Base-by-base conservation (phyloP, 1,140 invertebrate genomes). In the Coenobita brevimanus region DNA sequence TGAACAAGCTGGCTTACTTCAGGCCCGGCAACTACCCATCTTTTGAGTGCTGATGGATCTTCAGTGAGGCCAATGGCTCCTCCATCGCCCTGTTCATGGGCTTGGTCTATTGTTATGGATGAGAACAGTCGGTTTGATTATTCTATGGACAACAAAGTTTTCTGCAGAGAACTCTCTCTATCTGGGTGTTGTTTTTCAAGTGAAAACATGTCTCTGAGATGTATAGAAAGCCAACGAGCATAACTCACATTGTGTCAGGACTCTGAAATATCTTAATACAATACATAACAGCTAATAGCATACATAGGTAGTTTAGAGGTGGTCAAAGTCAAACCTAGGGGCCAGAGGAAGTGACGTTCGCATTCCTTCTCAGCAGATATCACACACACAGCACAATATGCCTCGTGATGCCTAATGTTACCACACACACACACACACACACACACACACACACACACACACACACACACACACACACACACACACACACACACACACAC, bases 171-270 rank as follows among this genome's bases (percentile, higher is more conserved):
- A 67, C 30, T 67, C 62, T 24, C n/a, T 67, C n/a, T n/a, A n/a
- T 67, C 8, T 24, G 62, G 62, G 30, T 67, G 62, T 24, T n/a
- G 21, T 8, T 33, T 67, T 33, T 33, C 21, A 67, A 67, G 62
- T 24, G 30, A 67, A n/a, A n/a, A 50, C 46, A 50, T 50, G 46
- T 50, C 62, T 67, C 62, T 67, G 62, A 67, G 30, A n/a, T 67
- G 62, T n/a, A 67, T 24, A 24, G 62, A 24, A 24, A 67, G 62
- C 62, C 62, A 24, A 24, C 62, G n/a, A 67, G 62, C 62, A 67
- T 67, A 67, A 67, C n/a, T 67, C 62, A 67, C 62, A 67, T 67
- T 67, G n/a, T 67, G n/a, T n/a, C n/a, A n/a, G n/a, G n/a, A n/a
- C n/a, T n/a, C n/a, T n/a, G n/a, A n/a, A n/a, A n/a, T n/a, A n/a